Conservation (phyloP, 1,140 invertebrate species). For the Drosophila pruinosa region DNA sequence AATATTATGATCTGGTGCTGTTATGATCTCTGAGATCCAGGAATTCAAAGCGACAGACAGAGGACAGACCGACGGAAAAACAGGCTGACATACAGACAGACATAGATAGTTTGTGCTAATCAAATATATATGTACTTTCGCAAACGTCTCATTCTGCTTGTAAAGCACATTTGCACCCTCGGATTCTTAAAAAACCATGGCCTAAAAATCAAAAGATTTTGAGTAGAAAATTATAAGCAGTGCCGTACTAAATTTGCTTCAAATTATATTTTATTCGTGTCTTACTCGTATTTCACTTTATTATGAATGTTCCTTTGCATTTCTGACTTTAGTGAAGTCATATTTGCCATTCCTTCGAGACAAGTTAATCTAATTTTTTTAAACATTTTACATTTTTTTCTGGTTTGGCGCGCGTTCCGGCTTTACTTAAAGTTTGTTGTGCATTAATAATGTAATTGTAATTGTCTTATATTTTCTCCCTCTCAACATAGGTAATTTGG, state of each 20-base stretch:
- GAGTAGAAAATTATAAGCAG: conserved; percentile 64
- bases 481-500: conserved; percentile 53
- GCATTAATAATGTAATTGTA: conserved; percentile 80
- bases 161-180: neutral
- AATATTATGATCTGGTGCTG: too few relatives aligned
- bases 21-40: too few relatives aligned
- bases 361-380: conserved; percentile 62
- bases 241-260: conserved; percentile 54
- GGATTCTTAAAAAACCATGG: conserved; percentile 15
- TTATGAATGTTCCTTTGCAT: conserved; percentile 17
- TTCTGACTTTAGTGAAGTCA: neutral
- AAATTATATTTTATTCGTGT: conserved; percentile 36
- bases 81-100: too few relatives aligned
- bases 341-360: neutral
- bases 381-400: conserved; percentile 65
- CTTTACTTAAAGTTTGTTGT: conserved; percentile 71
- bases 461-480: conserved; percentile 2
- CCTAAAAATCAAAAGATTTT: conserved; percentile 51
- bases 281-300: conserved; percentile 21
- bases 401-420: conserved; percentile 55
- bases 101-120: too few relatives aligned
- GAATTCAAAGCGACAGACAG: too few relatives aligned
- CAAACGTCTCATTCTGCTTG: too few relatives aligned
- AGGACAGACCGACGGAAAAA: too few relatives aligned
- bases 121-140: too few relatives aligned